Conservation (phyloP, 2,113 vertebrate species). For the Clarias macrocephalus region DNA sequence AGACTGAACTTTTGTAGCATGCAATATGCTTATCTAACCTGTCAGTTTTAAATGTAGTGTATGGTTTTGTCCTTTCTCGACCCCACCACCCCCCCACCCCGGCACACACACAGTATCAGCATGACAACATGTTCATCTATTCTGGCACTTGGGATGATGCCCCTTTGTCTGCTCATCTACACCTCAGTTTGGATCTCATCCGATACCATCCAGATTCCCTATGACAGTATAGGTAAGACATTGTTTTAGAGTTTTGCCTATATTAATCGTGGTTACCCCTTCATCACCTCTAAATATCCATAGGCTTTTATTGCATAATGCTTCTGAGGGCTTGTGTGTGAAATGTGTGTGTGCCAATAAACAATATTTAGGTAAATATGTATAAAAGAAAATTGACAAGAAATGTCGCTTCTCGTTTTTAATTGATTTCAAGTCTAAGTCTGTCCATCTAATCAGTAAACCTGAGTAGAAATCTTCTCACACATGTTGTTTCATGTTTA, state of each 20-base stretch:
- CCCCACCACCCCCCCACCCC: too few relatives aligned
- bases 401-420: not conserved
- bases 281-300: not conserved
- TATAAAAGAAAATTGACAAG: not conserved
- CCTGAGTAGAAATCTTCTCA: not conserved
- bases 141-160: slow-evolving; percentile 97
- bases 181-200: slow-evolving; percentile 83
- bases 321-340: not conserved
- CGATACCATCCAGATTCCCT: slow-evolving; percentile 82
- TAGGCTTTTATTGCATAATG: too few relatives aligned
- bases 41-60: not conserved
- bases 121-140: slow-evolving; percentile 96
- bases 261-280: not conserved
- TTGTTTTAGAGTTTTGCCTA: not conserved
- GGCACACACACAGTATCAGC: slow-evolving; percentile 78
- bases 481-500: slow-evolving; percentile 56
- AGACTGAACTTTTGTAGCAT: not conserved
- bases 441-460: not conserved
- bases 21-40: not conserved
- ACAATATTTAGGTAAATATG: not conserved
- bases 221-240: slow-evolving; percentile 85
- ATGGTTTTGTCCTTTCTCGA: not conserved
- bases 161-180: slow-evolving; percentile 89
- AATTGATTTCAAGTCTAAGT: not conserved
- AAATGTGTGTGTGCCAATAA: not conserved